A percentile compares a stretch with the other conserved stretches of the same genome.
Evolutionary conservation across 2,113 vertebrate species (phyloP).

Genomic region (Pelecanoides urinatrix): DNA sequence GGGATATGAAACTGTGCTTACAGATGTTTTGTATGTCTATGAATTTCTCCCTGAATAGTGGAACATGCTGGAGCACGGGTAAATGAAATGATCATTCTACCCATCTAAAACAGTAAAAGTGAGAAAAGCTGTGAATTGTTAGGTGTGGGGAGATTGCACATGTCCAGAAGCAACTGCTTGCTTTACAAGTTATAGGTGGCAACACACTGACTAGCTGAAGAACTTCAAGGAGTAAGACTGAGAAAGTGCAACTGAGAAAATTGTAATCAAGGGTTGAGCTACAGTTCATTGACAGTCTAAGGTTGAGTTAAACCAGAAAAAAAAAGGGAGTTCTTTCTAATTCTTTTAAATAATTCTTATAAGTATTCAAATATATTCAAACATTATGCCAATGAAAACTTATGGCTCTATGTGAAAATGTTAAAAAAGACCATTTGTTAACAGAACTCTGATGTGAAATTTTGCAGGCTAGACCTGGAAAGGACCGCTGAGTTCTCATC

Average conservation of each 20-base stretch:
- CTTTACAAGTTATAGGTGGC: not conserved
- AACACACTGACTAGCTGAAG: not conserved
- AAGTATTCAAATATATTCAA: not conserved
- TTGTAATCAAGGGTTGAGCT: not conserved
- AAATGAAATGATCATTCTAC: not conserved
- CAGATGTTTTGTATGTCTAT: not conserved
- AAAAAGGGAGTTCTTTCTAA: not conserved
- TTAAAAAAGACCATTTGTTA: not conserved
- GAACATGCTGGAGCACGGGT: not conserved
- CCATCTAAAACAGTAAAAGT: not conserved
- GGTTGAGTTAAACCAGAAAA: not conserved
- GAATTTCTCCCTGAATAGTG: not conserved
- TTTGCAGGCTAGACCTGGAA: not conserved
- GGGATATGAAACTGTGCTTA: not conserved
- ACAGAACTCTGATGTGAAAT: not conserved
- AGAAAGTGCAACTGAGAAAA: not conserved
- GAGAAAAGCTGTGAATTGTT: not conserved
- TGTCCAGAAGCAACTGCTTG: not conserved
- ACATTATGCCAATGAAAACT: not conserved
- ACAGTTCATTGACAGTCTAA: not conserved
- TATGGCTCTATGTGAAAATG: not conserved
- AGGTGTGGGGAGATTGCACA: not conserved
- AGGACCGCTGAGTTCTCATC: not conserved
- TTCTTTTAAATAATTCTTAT: not conserved
- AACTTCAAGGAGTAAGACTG: not conserved